Conservation (phyloP, 2,113 vertebrate species). For the Oophaga pumilio region DNA sequence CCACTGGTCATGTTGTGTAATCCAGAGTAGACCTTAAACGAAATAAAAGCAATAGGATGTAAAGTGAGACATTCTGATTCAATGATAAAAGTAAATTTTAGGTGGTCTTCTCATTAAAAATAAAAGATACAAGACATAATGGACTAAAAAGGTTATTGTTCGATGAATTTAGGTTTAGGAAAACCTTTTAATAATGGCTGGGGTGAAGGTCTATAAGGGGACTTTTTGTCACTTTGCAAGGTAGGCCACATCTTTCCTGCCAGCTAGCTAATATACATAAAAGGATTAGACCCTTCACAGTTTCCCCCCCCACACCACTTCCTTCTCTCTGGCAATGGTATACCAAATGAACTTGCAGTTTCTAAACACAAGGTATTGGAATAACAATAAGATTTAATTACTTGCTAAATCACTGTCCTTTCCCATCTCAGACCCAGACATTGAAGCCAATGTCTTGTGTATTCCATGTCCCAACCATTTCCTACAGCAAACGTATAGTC, state of each 20-base stretch:
- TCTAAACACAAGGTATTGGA: constrained; percentile 14
- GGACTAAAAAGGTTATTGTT: neutral
- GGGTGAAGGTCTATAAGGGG: neutral
- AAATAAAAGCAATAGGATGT: neutral
- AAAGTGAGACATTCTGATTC: neutral
- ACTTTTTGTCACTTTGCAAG: constrained; percentile 1
- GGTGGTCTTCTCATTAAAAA: neutral
- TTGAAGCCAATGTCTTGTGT: neutral
- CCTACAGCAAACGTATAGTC: neutral
- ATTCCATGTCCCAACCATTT: neutral
- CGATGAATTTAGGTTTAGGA: neutral
- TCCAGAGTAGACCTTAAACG: constrained; percentile 54
- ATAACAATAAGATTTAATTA: constrained; percentile 49
- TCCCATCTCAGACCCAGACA: constrained; percentile 1
- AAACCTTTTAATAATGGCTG: neutral
- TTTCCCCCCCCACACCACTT: constrained; percentile 21
- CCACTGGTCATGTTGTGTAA: constrained; percentile 50
- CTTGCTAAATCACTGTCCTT: constrained; percentile 14
- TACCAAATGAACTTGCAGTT: constrained; percentile 16
- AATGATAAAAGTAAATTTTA: neutral
- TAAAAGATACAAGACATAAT: neutral
- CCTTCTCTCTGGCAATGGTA: constrained; percentile 27
- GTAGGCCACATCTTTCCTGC: constrained; percentile 6
- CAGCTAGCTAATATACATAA: constrained; percentile 39
- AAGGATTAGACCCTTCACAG: constrained; percentile 25